Base-by-base conservation (phyloP, 2,113 vertebrate genomes). In the Glaucomys volans region DNA sequence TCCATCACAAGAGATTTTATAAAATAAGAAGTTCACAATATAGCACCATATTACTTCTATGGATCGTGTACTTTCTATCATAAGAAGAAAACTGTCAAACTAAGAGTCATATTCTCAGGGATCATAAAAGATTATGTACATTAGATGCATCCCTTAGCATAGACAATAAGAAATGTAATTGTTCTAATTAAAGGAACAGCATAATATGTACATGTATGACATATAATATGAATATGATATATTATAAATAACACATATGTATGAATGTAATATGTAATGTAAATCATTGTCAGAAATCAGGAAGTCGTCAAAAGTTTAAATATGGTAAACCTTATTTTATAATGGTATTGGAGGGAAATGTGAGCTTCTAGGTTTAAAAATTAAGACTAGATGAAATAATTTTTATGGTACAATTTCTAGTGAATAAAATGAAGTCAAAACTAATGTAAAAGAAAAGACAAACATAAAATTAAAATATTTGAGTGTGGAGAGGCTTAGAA, bases 401-500 rank as follows among this genome's bases (percentile, higher is more conserved):
- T 64, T 11, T 69, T 76, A 83, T 5, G 44, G 37, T 37, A 59
- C 8, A 83, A 5, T 79, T 62, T 88, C 1, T 40, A 87, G 3
- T 64, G 2, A 92, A 90, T 84, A 87, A 94, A 94, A 89, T 81
- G 81, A 50, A 59, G 42, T 32, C 75, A 87, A 91, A 75, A 54
- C 2, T 18, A 87, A 64, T 79, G 66, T 72, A 87, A 50, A 57
- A 69, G 24, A 72, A 87, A 62, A 12, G 16, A 79, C 20, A 66
- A 62, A 62, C 1, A 66, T 85, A 90, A 64, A 96, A 44, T 8
- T 82, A 67, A 87, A 91, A 40, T 84, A 3, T 12, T 2, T 28
- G 59, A 66, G 26, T 64, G 3, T 16, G 8, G 18, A 67, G 30
- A 75, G 0, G 44, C 20, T 90, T 64, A 87, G 26, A 87, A 84